These are phyloP conservation scores for Aegotheles bennettii DNA, from an alignment of 2,113 vertebrate species.

Conservation along the genomic window DNA sequence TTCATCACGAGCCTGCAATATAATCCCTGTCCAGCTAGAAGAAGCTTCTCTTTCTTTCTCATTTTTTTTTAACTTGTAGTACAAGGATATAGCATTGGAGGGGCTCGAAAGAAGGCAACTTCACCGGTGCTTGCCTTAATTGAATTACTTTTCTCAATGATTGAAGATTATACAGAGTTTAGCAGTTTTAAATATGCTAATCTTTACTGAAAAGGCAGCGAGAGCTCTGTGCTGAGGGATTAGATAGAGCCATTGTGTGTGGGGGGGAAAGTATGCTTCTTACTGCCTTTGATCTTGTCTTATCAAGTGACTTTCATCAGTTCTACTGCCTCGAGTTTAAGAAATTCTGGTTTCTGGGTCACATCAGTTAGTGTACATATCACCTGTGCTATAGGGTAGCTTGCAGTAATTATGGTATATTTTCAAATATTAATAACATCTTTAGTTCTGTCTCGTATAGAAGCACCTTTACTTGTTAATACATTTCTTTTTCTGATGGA, in stretches of 20 bases:
- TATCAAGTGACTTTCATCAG: neutral
- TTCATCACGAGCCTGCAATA: neutral
- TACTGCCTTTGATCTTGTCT: slow-evolving; percentile 7
- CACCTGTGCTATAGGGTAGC: neutral
- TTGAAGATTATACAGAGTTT: slow-evolving; percentile 47
- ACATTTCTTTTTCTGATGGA: neutral
- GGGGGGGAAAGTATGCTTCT: neutral
- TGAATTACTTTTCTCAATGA: slow-evolving; percentile 55
- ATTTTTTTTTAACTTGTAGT: neutral
- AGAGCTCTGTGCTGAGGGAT: slow-evolving; percentile 29
- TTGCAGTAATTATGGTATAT: neutral
- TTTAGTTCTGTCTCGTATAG: neutral
- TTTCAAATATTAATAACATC: neutral
- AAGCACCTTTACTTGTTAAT: neutral
- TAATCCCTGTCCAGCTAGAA: neutral
- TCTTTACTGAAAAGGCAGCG: slow-evolving; percentile 44
- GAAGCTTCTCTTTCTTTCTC: neutral
- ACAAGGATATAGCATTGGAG: neutral
- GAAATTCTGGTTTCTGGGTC: neutral
- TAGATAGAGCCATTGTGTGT: neutral
- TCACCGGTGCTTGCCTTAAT: slow-evolving; percentile 19
- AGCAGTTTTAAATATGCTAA: slow-evolving; percentile 51
- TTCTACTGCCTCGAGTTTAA: neutral
- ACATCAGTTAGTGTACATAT: neutral
- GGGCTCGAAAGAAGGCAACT: neutral